These are phyloP conservation scores for Pelobates cultripes DNA, from an alignment of 2,797 vertebrate genomes.

Conservation along the genomic window DNA sequence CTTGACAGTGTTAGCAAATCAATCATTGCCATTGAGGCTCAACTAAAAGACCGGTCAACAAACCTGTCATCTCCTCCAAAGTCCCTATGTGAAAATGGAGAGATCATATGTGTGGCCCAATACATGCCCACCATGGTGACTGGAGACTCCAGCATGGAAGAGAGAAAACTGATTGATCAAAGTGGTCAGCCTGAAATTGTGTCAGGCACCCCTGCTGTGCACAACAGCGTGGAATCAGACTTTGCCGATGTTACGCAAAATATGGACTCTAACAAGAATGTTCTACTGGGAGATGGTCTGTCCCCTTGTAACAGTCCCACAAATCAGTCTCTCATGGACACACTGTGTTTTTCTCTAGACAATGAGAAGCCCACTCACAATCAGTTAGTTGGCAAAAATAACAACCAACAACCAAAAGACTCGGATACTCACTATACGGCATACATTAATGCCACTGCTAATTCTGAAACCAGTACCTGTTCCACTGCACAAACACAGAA, in stretches of 20 bases:
- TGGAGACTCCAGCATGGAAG: slow-evolving; percentile 81
- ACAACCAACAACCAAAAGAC: slow-evolving; percentile 63
- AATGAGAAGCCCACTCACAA: slow-evolving; percentile 69
- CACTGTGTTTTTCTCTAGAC: slow-evolving; percentile 73
- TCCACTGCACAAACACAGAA: slow-evolving; percentile 65
- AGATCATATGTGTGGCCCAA: slow-evolving; percentile 71
- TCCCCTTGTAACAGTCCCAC: slow-evolving; percentile 70
- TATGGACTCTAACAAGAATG: slow-evolving; percentile 76
- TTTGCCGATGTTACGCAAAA: slow-evolving; percentile 74
- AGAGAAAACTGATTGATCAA: slow-evolving; percentile 69
- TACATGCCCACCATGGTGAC: slow-evolving; percentile 77
- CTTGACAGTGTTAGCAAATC: slow-evolving; percentile 76
- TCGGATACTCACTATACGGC: slow-evolving; percentile 60
- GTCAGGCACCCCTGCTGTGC: slow-evolving; percentile 63
- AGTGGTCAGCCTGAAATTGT: slow-evolving; percentile 62
- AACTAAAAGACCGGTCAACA: slow-evolving; percentile 80
- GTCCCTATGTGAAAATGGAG: slow-evolving; percentile 71
- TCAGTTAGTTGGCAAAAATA: slow-evolving; percentile 69
- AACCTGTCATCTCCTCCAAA: slow-evolving; percentile 62
- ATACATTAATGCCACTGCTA: slow-evolving; percentile 60
- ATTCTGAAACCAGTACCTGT: slow-evolving; percentile 60
- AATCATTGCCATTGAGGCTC: slow-evolving; percentile 79
- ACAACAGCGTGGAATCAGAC: slow-evolving; percentile 61
- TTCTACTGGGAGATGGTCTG: slow-evolving; percentile 67
- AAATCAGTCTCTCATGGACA: slow-evolving; percentile 69